Base-by-base conservation (phyloP, 2,113 vertebrate genomes). In the Gopherus flavomarginatus region DNA sequence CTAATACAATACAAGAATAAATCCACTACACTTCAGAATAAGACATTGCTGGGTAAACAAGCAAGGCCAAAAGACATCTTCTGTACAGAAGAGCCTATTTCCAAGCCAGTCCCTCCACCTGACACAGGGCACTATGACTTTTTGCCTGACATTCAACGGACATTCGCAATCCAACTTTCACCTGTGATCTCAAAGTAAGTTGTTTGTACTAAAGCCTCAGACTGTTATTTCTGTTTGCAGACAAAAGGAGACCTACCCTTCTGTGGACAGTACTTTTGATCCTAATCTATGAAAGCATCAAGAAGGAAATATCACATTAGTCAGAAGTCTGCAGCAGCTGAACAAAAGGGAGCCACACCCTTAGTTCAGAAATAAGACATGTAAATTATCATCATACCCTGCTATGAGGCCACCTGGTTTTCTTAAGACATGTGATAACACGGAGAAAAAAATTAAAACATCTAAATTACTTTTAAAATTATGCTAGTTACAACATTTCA, bases 201-300 rank as follows among this genome's bases (percentile, higher is more conserved):
- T 83, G 81, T 10, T 65, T 83, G 81, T 12, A 92, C 89, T 91
- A 89, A 90, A 95, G 87, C 86, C 90, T 94, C 88, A 90, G 95
- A 93, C 8, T 54, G 21, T 69, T 92, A 29, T 53, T 96, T 17
- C 86, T 0, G 0, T 94, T 80, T 85, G 85, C 93, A 96, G 82
- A 72, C 80, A 87, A 77, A 38, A 93, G 49, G 81, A 94, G 29
- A 94, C 22, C 12, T 81, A 91, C 72, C 49, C 27, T 78, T 95
- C 89, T 94, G 88, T 13, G 2, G 88, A 38, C 75, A 95, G 12
- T 42, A 80, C 59, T 93, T 84, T 87, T 75, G 56, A 91, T 92
- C 77, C n/a, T 97, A 92, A 93, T 81, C 83, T 96, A 83, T 75
- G 56, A 81, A 94, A 93, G 81, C 53, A 65, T 3, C 42, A 83